These are phyloP conservation scores for Sylvilagus bachmani DNA, from an alignment of 2,113 vertebrate species.

Conservation along the genomic window DNA sequence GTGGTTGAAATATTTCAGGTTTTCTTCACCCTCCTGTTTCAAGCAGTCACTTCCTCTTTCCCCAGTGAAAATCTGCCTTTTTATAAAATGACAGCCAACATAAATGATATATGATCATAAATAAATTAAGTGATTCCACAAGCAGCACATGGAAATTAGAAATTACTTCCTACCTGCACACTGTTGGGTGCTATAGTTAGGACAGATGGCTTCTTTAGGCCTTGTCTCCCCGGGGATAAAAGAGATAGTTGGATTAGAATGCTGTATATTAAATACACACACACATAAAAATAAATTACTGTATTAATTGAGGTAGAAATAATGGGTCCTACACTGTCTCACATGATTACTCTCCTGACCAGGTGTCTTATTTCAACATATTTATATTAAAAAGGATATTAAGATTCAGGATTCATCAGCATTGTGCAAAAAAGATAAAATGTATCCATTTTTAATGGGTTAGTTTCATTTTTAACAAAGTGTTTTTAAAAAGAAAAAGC, in stretches of 20 bases:
- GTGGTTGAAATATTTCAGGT: background rate
- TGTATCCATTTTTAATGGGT: background rate
- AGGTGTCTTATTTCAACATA: background rate
- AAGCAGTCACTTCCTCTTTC: background rate
- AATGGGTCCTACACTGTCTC: background rate
- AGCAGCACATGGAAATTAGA: background rate
- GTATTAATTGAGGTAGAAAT: background rate
- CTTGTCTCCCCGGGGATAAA: background rate
- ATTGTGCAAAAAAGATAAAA: slow-evolving; percentile 26
- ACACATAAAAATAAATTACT: background rate
- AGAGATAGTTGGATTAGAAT: background rate
- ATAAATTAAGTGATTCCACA: slow-evolving; percentile 26
- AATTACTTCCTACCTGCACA: background rate
- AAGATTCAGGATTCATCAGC: background rate
- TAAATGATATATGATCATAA: slow-evolving; percentile 12
- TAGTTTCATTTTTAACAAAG: slow-evolving; percentile 1
- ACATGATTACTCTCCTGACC: slow-evolving; percentile 2
- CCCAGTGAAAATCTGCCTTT: background rate
- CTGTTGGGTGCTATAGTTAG: background rate
- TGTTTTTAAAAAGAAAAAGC: background rate
- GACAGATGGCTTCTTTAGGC: slow-evolving; percentile 27
- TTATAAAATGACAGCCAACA: background rate
- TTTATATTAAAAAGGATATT: slow-evolving; percentile 19
- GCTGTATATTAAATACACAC: background rate
- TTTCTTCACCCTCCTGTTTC: background rate